These are phyloP conservation scores for Struthio camelus DNA, from an alignment of 2,113 vertebrate species.

Conservation along the genomic window DNA sequence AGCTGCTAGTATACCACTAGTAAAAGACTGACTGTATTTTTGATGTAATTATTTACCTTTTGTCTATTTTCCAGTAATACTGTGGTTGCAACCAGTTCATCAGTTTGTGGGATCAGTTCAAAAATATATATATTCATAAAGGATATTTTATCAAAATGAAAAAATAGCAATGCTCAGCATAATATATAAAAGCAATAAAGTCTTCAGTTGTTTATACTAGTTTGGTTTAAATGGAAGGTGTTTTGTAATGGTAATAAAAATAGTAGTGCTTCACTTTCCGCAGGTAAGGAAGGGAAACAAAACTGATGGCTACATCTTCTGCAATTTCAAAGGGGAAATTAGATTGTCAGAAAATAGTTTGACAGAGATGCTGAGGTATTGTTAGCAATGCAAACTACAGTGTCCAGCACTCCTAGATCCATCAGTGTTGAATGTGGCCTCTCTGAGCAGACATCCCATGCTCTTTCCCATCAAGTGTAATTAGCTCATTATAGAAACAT, in stretches of 20 bases:
- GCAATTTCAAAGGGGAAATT: conserved; percentile 14
- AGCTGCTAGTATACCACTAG: background rate
- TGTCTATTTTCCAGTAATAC: background rate
- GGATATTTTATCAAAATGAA: background rate
- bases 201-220: conserved; percentile 10
- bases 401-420: background rate
- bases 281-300: background rate
- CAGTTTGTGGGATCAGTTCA: background rate
- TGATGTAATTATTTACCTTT: background rate
- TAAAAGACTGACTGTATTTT: background rate
- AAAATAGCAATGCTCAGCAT: background rate
- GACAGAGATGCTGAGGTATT: background rate
- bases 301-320: background rate
- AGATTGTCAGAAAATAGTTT: background rate
- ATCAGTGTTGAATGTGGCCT: background rate
- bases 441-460: background rate
- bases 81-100: background rate
- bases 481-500: background rate
- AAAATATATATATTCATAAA: background rate
- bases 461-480: background rate
- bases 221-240: conserved; percentile 33
- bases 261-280: background rate
- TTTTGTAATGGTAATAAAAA: conserved; percentile 46
- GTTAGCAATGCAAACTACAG: background rate
- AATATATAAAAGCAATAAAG: background rate